Evolutionary conservation across 1,140 invertebrate species (phyloP).

Genomic region (Achatina immaculata): DNA sequence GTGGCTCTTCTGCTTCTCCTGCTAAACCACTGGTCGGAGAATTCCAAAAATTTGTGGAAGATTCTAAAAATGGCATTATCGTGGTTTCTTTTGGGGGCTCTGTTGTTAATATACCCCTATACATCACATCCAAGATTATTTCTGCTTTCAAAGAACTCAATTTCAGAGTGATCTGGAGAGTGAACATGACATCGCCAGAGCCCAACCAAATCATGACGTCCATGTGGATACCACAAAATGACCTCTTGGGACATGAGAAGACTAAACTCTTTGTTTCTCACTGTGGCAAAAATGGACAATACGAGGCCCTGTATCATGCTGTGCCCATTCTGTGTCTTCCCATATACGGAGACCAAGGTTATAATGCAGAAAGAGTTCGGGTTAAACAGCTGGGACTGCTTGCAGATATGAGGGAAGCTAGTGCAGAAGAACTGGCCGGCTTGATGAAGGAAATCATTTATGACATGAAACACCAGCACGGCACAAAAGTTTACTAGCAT

Average conservation of each 20-base stretch:
- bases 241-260: slow-evolving; percentile 37
- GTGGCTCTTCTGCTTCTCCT: slow-evolving; percentile 41
- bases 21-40: slow-evolving; percentile 28
- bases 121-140: slow-evolving; percentile 39
- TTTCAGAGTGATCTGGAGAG: slow-evolving; percentile 29
- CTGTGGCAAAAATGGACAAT: slow-evolving; percentile 54
- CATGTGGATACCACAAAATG: slow-evolving; percentile 44
- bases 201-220: slow-evolving; percentile 20
- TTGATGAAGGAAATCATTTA: slow-evolving; percentile 36
- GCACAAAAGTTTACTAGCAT: too few relatives aligned
- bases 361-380: slow-evolving; percentile 41
- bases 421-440: slow-evolving; percentile 30
- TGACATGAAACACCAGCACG: too few relatives aligned
- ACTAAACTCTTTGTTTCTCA: slow-evolving; percentile 56
- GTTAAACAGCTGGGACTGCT: slow-evolving; percentile 38
- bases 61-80: slow-evolving; percentile 39
- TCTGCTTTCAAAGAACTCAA: slow-evolving; percentile 30
- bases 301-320: slow-evolving; percentile 55
- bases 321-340: slow-evolving; percentile 77
- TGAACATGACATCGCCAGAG: slow-evolving; percentile 9
- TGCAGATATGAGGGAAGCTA: slow-evolving; percentile 32
- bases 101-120: slow-evolving; percentile 20
- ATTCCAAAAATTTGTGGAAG: slow-evolving; percentile 38
- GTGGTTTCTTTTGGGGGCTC: slow-evolving; percentile 48
- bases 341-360: slow-evolving; percentile 66